Base-by-base conservation (phyloP, 2,888 invertebrate species). In the Athrips mouffetella region DNA sequence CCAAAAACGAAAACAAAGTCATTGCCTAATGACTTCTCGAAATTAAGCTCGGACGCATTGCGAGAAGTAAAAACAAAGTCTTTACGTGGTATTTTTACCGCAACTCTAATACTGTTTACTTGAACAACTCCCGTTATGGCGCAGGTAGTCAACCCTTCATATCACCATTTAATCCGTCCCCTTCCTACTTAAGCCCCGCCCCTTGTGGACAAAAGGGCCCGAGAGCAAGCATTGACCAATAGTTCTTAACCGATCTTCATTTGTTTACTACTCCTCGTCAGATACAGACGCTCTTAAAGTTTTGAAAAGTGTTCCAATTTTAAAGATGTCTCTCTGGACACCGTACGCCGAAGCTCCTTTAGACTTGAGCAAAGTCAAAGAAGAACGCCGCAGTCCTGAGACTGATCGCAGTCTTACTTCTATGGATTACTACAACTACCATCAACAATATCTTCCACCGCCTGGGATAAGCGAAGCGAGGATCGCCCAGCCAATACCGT, bases 271-370 rank as follows among this genome's bases (percentile, higher is more conserved):
- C 45, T 51, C 49, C 16, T 33, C 45, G 41, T 49, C 47, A 50
- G 37, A 51, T 31, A 25, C 47, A 50, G 52, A 49, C 62, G 57
- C n/a, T 21, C 40, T 23, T 35, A 35, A 5, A 6, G 13, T 23
- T 21, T 20, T 10, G 11, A 13, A 15, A 20, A 31, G 25, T 45
- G 18, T 15, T 15, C 42, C 53, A 41, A 15, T 15, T 29, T 40
- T 48, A 48, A 58, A 49, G 48, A 83, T 82, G 82, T 67, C 81
- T 52, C 64, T 84, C 21, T 82, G 82, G 83, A 80, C 75, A n/a
- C 83, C 83, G 1, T 83, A 81, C 68, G 73, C 67, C 6, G 79
- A 77, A 11, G 73, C 40, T 41, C 59, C 3, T 70, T 76, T 6
- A 51, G 81, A 83, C 48, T 57, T 82, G 33, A 60, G 72, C n/a